Evolutionary conservation across 2,888 invertebrate genomes (phyloP).

Genomic region (Zygothrica quintamaculata): DNA sequence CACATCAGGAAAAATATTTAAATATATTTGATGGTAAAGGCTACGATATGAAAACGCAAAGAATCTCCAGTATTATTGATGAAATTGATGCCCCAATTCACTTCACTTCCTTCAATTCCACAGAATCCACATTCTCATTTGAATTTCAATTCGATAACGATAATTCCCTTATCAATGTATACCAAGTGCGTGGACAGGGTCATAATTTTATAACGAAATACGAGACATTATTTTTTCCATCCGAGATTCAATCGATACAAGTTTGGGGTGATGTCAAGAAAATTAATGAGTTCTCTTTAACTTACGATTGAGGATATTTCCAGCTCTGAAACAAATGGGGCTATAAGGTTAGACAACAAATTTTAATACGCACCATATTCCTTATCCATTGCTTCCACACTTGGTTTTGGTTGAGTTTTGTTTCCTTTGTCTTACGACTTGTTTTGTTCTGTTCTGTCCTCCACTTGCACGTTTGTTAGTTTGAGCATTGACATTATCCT

Average conservation of each 20-base stretch:
- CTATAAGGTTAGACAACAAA: conserved; percentile 53
- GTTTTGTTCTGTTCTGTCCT: conserved; percentile 16
- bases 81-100: conserved; percentile 53
- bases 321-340: conserved; percentile 5
- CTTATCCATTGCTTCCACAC: neutral
- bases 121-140: conserved; percentile 81
- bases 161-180: conserved; percentile 70
- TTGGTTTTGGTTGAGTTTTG: conserved; percentile 24
- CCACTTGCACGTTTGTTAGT: conserved; percentile 31
- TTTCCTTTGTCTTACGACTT: no score
- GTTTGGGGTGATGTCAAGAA: conserved; percentile 84
- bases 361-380: conserved; percentile 11
- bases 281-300: conserved; percentile 79
- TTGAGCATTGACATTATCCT: conserved; percentile 21
- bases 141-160: conserved; percentile 77
- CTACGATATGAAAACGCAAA: conserved; percentile 24
- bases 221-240: conserved; percentile 72
- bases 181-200: conserved; percentile 74
- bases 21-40: conserved; percentile 78
- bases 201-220: conserved; percentile 75
- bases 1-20: conserved; percentile 65
- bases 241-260: conserved; percentile 81
- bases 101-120: conserved; percentile 81
- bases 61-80: conserved; percentile 38
- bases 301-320: conserved; percentile 59